Evolutionary conservation across 1,140 invertebrate species (phyloP).

Genomic region (Whitmania pigra): DNA sequence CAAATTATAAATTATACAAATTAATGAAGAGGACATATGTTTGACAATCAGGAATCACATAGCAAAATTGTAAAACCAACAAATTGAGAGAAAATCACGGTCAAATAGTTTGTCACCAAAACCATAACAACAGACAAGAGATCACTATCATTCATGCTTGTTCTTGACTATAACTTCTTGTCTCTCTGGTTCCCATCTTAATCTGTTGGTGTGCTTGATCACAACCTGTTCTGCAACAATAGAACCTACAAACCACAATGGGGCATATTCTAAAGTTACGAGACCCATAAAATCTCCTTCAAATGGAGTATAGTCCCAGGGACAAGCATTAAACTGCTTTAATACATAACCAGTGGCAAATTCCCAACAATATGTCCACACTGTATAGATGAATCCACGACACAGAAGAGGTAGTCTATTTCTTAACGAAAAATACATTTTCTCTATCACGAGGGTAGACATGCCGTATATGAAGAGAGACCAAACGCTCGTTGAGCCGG

Average conservation of each 20-base stretch:
- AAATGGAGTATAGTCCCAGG: slow-evolving; percentile 48
- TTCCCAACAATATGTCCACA: slow-evolving; percentile 47
- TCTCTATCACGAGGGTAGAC: slow-evolving; percentile 41
- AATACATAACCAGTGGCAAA: slow-evolving; percentile 45
- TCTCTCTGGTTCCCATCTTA: slow-evolving; percentile 13
- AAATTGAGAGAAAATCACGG: no score
- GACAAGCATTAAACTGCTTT: slow-evolving; percentile 44
- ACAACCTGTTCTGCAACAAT: slow-evolving; percentile 38
- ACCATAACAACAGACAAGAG: no score
- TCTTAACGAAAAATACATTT: slow-evolving; percentile 37
- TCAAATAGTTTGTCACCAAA: no score
- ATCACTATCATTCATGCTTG: no score
- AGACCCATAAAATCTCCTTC: slow-evolving; percentile 45
- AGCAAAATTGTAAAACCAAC: no score
- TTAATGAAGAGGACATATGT: no score
- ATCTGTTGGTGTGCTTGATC: slow-evolving; percentile 12
- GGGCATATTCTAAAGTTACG: slow-evolving; percentile 47
- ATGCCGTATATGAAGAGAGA: slow-evolving; percentile 46
- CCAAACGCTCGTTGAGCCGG: slow-evolving; percentile 46
- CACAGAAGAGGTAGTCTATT: slow-evolving; percentile 36
- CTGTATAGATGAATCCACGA: slow-evolving; percentile 43
- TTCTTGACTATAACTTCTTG: not conserved
- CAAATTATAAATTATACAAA: no score
- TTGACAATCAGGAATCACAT: no score
- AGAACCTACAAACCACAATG: slow-evolving; percentile 44